Percentiles rank a stretch among this genome's conserved stretches.
Conservation (phyloP, 2,113 vertebrate genomes). For the Aegotheles bennettii region DNA sequence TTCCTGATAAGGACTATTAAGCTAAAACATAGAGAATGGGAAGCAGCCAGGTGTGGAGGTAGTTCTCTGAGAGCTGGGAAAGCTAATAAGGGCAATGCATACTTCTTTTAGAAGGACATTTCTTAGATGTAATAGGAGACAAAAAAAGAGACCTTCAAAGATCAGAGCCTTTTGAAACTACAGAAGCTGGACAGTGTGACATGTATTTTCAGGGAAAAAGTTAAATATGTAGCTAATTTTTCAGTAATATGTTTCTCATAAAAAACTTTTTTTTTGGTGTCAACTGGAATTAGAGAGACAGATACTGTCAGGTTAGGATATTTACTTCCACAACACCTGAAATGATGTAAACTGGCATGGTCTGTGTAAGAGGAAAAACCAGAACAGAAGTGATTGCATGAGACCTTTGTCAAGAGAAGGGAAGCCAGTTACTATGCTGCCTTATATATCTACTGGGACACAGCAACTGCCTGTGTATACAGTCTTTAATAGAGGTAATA, state of each 20-base stretch:
- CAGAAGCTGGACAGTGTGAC: neutral
- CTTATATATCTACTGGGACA: neutral
- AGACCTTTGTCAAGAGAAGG: neutral
- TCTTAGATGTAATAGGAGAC: neutral
- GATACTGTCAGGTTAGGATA: neutral
- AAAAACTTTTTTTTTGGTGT: neutral
- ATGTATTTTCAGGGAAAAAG: neutral
- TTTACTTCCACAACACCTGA: neutral
- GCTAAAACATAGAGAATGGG: neutral
- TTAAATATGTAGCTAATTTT: neutral
- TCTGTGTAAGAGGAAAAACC: neutral
- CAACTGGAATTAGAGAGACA: neutral
- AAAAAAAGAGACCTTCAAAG: neutral
- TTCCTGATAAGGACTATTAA: neutral
- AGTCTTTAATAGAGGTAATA: neutral
- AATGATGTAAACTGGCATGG: neutral
- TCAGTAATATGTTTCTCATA: neutral
- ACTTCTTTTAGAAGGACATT: neutral
- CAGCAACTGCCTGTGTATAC: neutral
- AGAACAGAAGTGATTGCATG: neutral
- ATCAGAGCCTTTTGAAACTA: neutral
- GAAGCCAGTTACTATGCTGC: neutral
- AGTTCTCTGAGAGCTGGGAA: neutral
- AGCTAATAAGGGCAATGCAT: neutral
- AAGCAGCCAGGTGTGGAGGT: neutral